Percentiles rank a stretch among this genome's conserved stretches.
These are phyloP conservation scores for Pangasius mekongensis DNA, from an alignment of 2,797 vertebrate genomes.

Conservation along the genomic window DNA sequence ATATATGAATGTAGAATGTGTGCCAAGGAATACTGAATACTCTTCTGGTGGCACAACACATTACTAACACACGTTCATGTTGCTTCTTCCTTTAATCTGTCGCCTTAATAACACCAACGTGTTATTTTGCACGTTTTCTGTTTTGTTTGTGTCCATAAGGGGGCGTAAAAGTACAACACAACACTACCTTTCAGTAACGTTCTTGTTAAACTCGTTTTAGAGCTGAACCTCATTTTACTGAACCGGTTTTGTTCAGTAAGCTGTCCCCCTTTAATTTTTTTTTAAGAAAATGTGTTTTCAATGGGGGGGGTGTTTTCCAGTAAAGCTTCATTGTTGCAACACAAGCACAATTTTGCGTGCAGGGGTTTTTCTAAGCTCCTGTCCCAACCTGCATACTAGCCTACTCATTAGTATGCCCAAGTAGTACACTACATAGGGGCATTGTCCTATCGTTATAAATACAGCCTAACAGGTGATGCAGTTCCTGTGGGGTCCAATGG, in stretches of 20 bases:
- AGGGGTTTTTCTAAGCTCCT: not conserved
- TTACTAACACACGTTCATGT: not conserved
- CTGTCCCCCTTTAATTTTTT: not conserved
- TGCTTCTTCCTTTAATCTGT: not conserved
- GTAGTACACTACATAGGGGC: not conserved
- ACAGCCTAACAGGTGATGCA: not conserved
- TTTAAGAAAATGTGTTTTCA: too few species aligned
- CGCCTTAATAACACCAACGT: not conserved
- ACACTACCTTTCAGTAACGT: not conserved
- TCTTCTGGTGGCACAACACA: not conserved
- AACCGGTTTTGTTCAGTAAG: not conserved
- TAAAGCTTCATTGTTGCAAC: not conserved
- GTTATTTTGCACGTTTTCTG: not conserved
- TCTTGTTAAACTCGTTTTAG: not conserved
- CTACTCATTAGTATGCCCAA: not conserved
- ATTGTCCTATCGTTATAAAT: not conserved
- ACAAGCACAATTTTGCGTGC: not conserved
- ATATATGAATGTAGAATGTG: not conserved
- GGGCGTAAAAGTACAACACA: not conserved
- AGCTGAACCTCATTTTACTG: too few species aligned
- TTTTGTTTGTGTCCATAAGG: not conserved
- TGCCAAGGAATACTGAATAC: not conserved
- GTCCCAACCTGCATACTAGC: not conserved
- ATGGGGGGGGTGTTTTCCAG: not conserved
- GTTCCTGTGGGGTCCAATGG: too few species aligned